These are phyloP conservation scores for Vicugna pacos DNA, from an alignment of 2,113 vertebrate species.

Conservation along the genomic window DNA sequence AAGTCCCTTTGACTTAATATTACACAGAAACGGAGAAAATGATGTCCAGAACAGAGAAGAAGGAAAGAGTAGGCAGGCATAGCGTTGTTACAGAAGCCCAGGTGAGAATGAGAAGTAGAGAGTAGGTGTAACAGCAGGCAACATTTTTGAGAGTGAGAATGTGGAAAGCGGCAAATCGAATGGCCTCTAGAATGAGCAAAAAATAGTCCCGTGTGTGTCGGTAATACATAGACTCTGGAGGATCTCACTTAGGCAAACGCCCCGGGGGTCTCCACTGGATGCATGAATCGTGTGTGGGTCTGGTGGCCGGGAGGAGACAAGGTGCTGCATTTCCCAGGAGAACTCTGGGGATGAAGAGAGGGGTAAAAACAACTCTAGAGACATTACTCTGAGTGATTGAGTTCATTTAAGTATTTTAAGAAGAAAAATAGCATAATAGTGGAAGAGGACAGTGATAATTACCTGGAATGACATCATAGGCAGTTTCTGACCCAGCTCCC, in stretches of 20 bases:
- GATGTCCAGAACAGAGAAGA: not conserved
- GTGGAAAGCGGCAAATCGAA: not conserved
- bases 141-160: not conserved
- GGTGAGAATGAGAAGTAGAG: not conserved
- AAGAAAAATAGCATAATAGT: not conserved
- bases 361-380: not conserved
- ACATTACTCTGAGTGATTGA: not conserved
- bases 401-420: not conserved
- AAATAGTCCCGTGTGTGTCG: not conserved
- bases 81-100: not conserved
- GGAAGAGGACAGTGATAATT: not conserved
- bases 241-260: not conserved
- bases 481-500: not conserved
- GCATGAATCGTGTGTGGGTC: accelerated
- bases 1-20: not conserved
- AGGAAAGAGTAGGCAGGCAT: not conserved
- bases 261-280: accelerated
- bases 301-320: not conserved
- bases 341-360: not conserved
- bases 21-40: not conserved
- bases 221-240: not conserved
- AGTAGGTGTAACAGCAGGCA: not conserved
- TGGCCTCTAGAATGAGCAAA: not conserved
- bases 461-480: not conserved
- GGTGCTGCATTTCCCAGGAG: not conserved